phyloP scores from a whole-genome alignment of 2,113 vertebrate species.

The Heterotis niloticus region DNA sequence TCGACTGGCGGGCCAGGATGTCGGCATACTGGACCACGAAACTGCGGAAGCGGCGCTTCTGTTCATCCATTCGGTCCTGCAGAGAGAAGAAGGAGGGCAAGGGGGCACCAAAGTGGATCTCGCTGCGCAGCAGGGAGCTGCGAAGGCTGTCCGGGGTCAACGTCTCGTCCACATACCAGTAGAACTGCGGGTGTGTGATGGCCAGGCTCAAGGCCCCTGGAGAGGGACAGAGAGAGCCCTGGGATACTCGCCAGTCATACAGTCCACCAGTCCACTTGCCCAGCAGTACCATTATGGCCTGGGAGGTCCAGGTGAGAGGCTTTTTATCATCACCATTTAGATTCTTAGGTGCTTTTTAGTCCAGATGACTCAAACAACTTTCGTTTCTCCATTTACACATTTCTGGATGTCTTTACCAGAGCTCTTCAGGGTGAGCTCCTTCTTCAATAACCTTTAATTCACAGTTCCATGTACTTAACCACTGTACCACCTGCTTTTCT shows the following conservation, averaged over 20 bases:
- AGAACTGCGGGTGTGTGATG: constrained; percentile 96
- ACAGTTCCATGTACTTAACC: neutral
- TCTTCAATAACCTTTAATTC: neutral
- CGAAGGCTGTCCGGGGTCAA: constrained; percentile 81
- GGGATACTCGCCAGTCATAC: too few relatives aligned
- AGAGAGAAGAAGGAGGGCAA: constrained; percentile 85
- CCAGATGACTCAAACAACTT: neutral
- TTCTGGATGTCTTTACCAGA: neutral
- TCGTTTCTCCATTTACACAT: neutral
- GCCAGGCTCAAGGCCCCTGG: constrained; percentile 88
- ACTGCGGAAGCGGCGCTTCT: constrained; percentile 81
- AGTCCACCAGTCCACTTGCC: too few relatives aligned
- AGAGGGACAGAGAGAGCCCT: neutral
- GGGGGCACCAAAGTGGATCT: constrained; percentile 90
- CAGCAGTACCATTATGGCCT: too few relatives aligned
- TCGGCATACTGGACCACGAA: constrained; percentile 89
- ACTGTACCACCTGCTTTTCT: neutral
- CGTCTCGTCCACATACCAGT: constrained; percentile 94
- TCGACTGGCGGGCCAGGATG: constrained; percentile 87
- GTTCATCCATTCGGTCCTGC: constrained; percentile 87
- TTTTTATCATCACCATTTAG: too few relatives aligned
- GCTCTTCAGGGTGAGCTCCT: constrained; percentile 3
- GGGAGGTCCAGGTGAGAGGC: too few relatives aligned
- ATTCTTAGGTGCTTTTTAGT: too few relatives aligned
- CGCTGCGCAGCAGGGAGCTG: constrained; percentile 85